A percentile compares a stretch with the other conserved stretches of the same genome.
phyloP scores from a whole-genome alignment of 2,113 vertebrate genomes.

The Gracilinanus agilis region DNA sequence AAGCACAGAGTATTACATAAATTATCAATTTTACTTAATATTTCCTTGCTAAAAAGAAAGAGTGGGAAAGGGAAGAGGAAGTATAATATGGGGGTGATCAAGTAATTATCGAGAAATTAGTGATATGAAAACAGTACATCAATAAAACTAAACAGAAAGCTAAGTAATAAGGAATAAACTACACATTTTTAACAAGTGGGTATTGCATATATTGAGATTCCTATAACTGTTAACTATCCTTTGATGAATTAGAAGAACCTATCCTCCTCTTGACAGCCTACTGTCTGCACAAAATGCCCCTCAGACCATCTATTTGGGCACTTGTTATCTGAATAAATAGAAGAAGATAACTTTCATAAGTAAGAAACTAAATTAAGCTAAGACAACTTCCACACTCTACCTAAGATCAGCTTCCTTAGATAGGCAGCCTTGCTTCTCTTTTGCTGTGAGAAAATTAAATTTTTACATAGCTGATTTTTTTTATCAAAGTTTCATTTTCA shows the following conservation, averaged over 20 bases:
- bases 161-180: not conserved
- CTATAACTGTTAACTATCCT: not conserved
- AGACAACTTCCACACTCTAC: not conserved
- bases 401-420: not conserved
- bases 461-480: not conserved
- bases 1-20: not conserved
- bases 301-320: not conserved
- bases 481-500: not conserved
- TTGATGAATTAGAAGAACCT: not conserved
- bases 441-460: not conserved
- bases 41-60: not conserved
- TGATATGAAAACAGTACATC: not conserved
- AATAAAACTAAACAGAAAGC: too few species aligned
- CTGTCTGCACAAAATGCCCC: not conserved
- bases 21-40: not conserved
- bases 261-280: not conserved
- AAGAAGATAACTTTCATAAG: not conserved
- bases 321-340: not conserved
- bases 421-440: not conserved
- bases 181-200: not conserved
- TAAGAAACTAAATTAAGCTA: not conserved
- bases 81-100: not conserved
- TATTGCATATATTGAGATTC: not conserved
- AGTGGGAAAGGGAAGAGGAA: not conserved
- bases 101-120: not conserved